Evolutionary conservation across 2,888 invertebrate species (phyloP), one percentile per base, ranked within the genome.

Genomic region (Microctonus aethiopoides): DNA sequence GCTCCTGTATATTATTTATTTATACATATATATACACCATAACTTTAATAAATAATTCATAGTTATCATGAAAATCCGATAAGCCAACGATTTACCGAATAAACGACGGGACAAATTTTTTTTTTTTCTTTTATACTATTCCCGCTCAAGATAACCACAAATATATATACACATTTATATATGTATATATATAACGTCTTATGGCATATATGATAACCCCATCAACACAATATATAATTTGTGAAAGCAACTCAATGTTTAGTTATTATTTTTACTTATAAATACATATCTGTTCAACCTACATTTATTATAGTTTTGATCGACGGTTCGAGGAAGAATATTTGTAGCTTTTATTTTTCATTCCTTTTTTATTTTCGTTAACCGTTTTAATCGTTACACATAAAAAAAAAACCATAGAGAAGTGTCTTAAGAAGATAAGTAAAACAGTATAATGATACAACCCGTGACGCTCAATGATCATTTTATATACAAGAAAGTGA

Each of bases 21-120:
- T 54, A 54, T 22, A 54, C 11, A 10, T 22, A 20, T 22, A 32
- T 16, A 20, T 59, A 34, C 46, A 46, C 46, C 16, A 46, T 46
- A 46, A 46, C 16, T 59, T 13, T 16, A 59, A 20, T 59, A 59
- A 36, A 59, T 46, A 62, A 62, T 46, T 46, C 46, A 56, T 36
- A 26, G 39, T 26, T 54, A 64, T 52, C 16, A 65, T 36, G 65
- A 65, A 24, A 65, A 65, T 65, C 56, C 39, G 65, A 56, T 65
- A 65, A 56, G 56, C 32, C 24, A 54, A 6, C 16, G 56, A 65
- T 65, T 65, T 56, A 57, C 46, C 46, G 32, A 26, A 24, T 46
- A 16, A 62, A n/a, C 20, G 39, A n/a, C 39, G 26, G 26, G 32
- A 29, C 29, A 57, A 57, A 57, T 57, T 57, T 57, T 29, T 16